Conservation (phyloP, 2,113 vertebrate species). For the Monarcha castaneiventris region DNA sequence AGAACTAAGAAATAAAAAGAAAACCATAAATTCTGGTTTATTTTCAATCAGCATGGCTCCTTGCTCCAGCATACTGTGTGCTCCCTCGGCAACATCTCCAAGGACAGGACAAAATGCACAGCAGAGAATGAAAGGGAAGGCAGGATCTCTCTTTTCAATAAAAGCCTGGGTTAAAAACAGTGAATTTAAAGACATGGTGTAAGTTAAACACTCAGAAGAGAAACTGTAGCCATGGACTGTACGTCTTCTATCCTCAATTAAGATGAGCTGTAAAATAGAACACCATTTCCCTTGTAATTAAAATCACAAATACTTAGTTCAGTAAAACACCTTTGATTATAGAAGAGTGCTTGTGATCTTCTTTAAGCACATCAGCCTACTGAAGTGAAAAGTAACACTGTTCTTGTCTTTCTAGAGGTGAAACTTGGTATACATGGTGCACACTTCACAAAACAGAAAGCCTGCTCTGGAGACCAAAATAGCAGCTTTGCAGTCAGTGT, state of each 20-base stretch:
- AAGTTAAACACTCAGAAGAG: neutral
- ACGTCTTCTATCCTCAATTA: neutral
- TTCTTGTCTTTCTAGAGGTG: neutral
- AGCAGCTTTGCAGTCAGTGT: conserved; percentile 15
- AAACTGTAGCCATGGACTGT: neutral
- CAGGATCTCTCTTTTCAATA: neutral
- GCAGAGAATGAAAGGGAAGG: neutral
- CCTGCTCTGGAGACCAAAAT: neutral
- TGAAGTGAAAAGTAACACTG: neutral
- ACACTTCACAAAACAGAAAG: neutral
- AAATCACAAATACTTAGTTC: neutral
- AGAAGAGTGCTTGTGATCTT: neutral
- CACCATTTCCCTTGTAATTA: neutral
- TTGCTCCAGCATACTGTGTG: neutral
- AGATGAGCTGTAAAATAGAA: neutral
- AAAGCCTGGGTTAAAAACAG: neutral
- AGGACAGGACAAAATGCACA: neutral
- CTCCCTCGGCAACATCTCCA: neutral
- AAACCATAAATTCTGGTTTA: neutral
- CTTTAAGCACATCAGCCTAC: neutral
- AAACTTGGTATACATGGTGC: neutral
- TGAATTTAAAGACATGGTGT: neutral
- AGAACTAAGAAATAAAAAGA: neutral
- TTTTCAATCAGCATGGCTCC: neutral
- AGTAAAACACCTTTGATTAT: neutral